A percentile compares a stretch with the other conserved stretches of the same genome.
Evolutionary conservation across 2,888 invertebrate genomes (phyloP).

Genomic region (Amorpha juglandis): DNA sequence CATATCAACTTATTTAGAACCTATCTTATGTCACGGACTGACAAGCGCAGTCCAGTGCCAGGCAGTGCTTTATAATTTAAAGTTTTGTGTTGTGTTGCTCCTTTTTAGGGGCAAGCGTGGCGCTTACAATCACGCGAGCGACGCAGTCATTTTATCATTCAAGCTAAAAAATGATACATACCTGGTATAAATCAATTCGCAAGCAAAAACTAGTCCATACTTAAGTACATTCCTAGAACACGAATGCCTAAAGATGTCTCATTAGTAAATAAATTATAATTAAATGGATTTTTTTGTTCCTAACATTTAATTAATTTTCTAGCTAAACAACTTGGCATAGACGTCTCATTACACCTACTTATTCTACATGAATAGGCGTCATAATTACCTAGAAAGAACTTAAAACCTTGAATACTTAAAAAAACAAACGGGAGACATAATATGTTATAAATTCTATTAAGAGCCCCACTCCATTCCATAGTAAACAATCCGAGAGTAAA

Average conservation of each 20-base stretch:
- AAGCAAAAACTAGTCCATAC: not conserved
- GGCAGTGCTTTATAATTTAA: no score
- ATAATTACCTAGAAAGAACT: not conserved
- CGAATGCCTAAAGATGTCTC: not conserved
- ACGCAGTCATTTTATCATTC: no score
- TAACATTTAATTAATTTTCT: not conserved
- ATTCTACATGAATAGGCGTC: not conserved
- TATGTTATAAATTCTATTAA: constrained; percentile 3
- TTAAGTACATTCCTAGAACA: not conserved
- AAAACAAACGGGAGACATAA: not conserved
- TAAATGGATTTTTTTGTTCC: not conserved
- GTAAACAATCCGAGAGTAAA: constrained; percentile 19
- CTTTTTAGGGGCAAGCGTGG: no score
- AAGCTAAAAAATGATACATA: no score
- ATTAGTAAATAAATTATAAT: not conserved
- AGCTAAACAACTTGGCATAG: constrained; percentile 4
- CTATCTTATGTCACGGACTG: no score
- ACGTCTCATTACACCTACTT: constrained; percentile 17
- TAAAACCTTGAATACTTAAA: not conserved
- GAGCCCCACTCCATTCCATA: not conserved
- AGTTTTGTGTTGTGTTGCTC: no score
- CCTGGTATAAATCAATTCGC: not conserved
- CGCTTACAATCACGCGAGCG: no score
- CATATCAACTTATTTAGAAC: no score
- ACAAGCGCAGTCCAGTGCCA: no score